phyloP scores from a whole-genome alignment of 1,140 invertebrate genomes.

The Antheraea pernyi region DNA sequence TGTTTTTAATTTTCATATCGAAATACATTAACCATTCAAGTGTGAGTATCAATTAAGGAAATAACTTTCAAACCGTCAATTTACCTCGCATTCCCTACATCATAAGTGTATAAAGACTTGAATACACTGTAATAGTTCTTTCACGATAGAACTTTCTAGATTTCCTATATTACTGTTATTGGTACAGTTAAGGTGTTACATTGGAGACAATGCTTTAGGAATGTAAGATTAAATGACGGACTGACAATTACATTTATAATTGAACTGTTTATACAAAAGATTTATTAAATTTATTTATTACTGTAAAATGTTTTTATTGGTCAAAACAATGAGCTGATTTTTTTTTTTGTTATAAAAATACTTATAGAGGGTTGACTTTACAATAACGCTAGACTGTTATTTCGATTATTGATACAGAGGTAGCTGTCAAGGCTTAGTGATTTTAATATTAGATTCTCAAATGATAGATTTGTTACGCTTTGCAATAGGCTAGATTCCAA shows the following conservation, averaged over 20 bases:
- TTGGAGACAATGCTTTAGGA: not conserved
- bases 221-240: not conserved
- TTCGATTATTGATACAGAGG: constrained; percentile 34
- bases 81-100: not conserved
- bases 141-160: no score
- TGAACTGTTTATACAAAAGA: not conserved
- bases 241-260: not conserved
- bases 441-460: constrained; percentile 61
- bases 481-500: constrained; percentile 46
- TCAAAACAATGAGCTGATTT: not conserved
- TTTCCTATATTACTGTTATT: no score
- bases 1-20: constrained; percentile 16
- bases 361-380: not conserved
- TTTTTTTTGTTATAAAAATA: not conserved
- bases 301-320: not conserved
- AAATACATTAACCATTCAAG: not conserved
- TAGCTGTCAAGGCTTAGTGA: constrained; percentile 58
- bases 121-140: not conserved
- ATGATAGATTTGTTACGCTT: constrained; percentile 61
- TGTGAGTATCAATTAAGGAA: not conserved
- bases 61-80: not conserved
- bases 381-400: constrained; percentile 17
- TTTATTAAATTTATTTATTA: not conserved
- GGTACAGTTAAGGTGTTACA: no score
- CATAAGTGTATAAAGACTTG: not conserved